Evolutionary conservation across 1,140 invertebrate genomes (phyloP), one percentile per base, ranked within the genome.

Genomic region (Polypedilum vanderplanki): DNA sequence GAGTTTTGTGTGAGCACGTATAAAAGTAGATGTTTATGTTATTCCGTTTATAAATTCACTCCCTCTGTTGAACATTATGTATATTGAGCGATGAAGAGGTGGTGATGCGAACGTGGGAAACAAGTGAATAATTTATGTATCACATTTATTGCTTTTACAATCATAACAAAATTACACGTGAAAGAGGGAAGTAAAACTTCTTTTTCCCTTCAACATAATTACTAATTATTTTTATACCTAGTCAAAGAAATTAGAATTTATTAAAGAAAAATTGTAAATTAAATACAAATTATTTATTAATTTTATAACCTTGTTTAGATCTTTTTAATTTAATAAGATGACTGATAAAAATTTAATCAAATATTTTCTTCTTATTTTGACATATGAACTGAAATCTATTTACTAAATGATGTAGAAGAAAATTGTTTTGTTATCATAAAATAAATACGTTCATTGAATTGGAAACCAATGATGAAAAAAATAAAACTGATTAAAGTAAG

Each of bases 91-190:
- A 70, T 70, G 65, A 18, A 10, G 65, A 22, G 65, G 17, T 70
- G 65, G 18, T 22, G 17, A 70, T 70, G 46, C 46, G 20, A 20
- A 70, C 65, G 65, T 70, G 65, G 65, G 65, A 70, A 70, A 70
- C 65, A 70, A 70, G 65, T 70, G 65, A 70, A 70, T 70, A 70
- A 70, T 70, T 70, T 22, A 70, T 70, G 65, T 70, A 70, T 70
- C 20, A 20, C 65, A 20, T 22, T 70, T 22, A 70, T 70, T 70
- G 65, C 65, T 57, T 57, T 57, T 57, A 57, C 10, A 57, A 57
- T 57, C 20, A 70, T 70, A 70, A 57, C 46, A n/a, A 70, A 70
- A 70, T 70, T 70, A 70, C 65, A 70, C 65, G 65, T 70, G 65
- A 18, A 70, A 22, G 18, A 22, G 18, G 4, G 18, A 70, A 22